Evolutionary conservation across 2,888 invertebrate species (phyloP).

Genomic region (Furcula furcula): DNA sequence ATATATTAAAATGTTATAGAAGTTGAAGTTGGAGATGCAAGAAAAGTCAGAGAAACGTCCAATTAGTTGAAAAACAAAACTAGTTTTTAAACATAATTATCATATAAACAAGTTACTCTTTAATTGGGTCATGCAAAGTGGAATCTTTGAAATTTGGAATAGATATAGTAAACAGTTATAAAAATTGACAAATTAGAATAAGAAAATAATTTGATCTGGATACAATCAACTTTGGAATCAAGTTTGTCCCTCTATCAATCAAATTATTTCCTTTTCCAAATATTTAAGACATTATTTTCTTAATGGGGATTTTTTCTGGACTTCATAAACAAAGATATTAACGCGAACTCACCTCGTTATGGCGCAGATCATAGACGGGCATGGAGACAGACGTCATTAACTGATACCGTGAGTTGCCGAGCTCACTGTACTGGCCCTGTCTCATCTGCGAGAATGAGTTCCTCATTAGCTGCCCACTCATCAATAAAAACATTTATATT

Average conservation of each 20-base stretch:
- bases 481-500: too few species aligned
- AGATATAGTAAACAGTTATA: constrained; percentile 27
- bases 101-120: constrained; percentile 45
- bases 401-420: constrained; percentile 85
- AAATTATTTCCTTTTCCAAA: constrained; percentile 27
- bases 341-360: constrained; percentile 87
- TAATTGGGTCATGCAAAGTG: constrained; percentile 58
- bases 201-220: constrained; percentile 38
- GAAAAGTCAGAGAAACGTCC: constrained; percentile 56
- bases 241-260: too few species aligned
- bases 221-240: too few species aligned
- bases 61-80: constrained; percentile 65
- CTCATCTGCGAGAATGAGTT: constrained; percentile 76
- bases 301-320: constrained; percentile 23
- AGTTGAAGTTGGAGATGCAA: constrained; percentile 44
- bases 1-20: constrained; percentile 52
- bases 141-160: constrained; percentile 55
- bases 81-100: constrained; percentile 69
- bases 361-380: constrained; percentile 94
- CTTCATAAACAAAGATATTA: constrained; percentile 14
- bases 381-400: constrained; percentile 96
- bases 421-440: constrained; percentile 83
- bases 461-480: too few species aligned
- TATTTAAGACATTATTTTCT: constrained; percentile 13
- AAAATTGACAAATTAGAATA: constrained; percentile 21